Conservation (phyloP, 2,888 invertebrate species). For the Osedax frankpressi region DNA sequence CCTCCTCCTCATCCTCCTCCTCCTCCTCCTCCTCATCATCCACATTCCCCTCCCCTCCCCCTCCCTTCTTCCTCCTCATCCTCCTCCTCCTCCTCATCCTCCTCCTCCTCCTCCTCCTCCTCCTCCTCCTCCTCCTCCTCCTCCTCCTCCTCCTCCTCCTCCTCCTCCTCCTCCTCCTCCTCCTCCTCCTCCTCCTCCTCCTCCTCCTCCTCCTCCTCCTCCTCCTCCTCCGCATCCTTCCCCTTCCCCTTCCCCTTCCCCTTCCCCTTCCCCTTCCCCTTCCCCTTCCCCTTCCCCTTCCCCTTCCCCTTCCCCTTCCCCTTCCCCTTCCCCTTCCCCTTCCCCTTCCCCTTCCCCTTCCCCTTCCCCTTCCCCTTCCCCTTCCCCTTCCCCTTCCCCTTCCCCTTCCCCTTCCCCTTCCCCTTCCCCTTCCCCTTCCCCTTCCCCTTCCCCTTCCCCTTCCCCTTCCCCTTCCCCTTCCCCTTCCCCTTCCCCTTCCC, state of each 20-base stretch:
- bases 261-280: slow-evolving; percentile 31
- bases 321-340: slow-evolving; percentile 54
- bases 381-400: no score
- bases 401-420: no score
- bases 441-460: no score
- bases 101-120: no score
- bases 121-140: no score
- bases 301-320: neutral
- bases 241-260: slow-evolving; percentile 7
- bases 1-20: neutral
- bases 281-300: slow-evolving; percentile 57
- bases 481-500: neutral
- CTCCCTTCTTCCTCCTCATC: neutral
- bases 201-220: slow-evolving; percentile 50
- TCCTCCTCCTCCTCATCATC: neutral
- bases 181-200: slow-evolving; percentile 1
- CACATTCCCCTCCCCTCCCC: neutral
- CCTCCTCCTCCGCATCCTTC: no score
- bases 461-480: no score
- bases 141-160: slow-evolving; percentile 13
- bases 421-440: no score
- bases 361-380: neutral
- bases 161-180: slow-evolving; percentile 17
- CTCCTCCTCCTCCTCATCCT: no score
- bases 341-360: neutral